phyloP scores from a whole-genome alignment of 1,140 invertebrate species.

The Aleiodes sp. region DNA sequence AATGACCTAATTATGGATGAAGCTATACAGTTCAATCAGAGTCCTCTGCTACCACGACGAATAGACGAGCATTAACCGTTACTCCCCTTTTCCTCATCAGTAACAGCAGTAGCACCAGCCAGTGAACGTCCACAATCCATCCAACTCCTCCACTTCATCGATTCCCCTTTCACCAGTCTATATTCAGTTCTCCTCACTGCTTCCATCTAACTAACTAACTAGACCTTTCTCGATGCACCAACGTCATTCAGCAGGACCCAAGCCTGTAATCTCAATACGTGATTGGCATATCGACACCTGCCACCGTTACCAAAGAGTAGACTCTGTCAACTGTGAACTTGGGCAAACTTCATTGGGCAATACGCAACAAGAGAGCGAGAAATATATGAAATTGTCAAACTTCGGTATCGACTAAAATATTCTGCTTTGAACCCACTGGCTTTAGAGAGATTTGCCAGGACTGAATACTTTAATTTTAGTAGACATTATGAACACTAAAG shows the following conservation, averaged over 20 bases:
- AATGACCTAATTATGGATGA: slow-evolving; percentile 52
- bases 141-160: background rate
- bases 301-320: slow-evolving; percentile 28
- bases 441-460: background rate
- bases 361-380: slow-evolving; percentile 3
- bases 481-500: background rate
- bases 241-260: slow-evolving; percentile 24
- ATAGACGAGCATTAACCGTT: slow-evolving; percentile 27
- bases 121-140: slow-evolving; percentile 14
- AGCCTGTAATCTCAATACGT: slow-evolving; percentile 37
- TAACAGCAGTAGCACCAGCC: background rate
- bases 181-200: background rate
- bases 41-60: slow-evolving; percentile 31
- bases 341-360: slow-evolving; percentile 28
- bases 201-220: slow-evolving; percentile 23
- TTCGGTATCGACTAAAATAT: background rate
- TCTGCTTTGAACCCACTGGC: too few species aligned
- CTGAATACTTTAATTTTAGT: background rate
- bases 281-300: slow-evolving; percentile 47
- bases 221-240: slow-evolving; percentile 37
- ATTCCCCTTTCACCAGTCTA: slow-evolving; percentile 31
- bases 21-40: slow-evolving; percentile 34
- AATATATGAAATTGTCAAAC: slow-evolving; percentile 24
- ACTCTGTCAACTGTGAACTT: slow-evolving; percentile 41
- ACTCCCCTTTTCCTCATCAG: background rate